Base-by-base conservation (phyloP, 2,888 invertebrate genomes). In the Cantharis rustica region DNA sequence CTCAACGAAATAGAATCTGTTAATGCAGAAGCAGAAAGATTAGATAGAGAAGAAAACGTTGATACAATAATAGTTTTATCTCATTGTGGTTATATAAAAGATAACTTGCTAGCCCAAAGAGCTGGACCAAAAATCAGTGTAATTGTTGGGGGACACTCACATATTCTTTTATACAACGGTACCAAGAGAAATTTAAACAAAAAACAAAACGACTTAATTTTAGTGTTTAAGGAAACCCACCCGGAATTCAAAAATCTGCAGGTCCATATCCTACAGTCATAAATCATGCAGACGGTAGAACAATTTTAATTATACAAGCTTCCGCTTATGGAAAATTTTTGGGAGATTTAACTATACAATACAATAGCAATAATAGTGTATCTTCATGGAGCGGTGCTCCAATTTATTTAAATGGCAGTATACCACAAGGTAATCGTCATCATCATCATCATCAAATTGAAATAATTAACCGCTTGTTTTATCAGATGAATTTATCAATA, bases 131-230 rank as follows among this genome's bases (percentile, higher is more conserved):
- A 92, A 31, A 91, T 97, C 72, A 95, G 96, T 85, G 90, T 96
- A 0, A 93, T 97, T 75, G 93, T 97, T n/a, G 96, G 96, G 5
- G 95, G 93, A 0, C 96, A 96, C 86, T 93, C 95, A 0, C 95
- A 97, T 86, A 93, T 94, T 0, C 92, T 96, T 81, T 90, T 96
- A 0, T 96, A 92, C 86, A 93, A 93, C 9, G 90, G 90, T 82
- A 75, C 10, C 11, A 47, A 1, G 1, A 7, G 20, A 17, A 10
- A 9, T 16, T 16, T 47, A 17, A 13, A 7, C 17, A 17, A 13
- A 64, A 69, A 23, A 47, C 26, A 16, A 31, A 13, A 2, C 1
- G 0, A 66, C 16, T 13, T 4, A 31, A 3, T 70, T 16, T 31
- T 62, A 11, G 10, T 2, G 13, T 31, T 13, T 31, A 10, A 79